Evolutionary conservation across 2,797 vertebrate species (phyloP).

Genomic region (Etheostoma nigrum): DNA sequence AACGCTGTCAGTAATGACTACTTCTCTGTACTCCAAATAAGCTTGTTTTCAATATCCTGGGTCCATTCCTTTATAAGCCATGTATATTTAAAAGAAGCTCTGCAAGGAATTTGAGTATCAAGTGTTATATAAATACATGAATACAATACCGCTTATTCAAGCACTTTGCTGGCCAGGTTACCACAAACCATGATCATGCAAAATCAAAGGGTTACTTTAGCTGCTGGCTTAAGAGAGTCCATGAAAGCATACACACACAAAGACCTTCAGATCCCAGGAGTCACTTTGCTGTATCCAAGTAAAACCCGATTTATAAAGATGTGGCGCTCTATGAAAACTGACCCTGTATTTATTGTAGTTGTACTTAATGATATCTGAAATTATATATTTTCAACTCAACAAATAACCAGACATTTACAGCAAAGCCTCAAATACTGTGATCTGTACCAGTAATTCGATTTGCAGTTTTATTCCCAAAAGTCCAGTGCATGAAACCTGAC

Average conservation of each 20-base stretch:
- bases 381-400: constrained; percentile 49
- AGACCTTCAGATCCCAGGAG: constrained; percentile 59
- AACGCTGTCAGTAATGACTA: constrained; percentile 53
- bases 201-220: constrained; percentile 63
- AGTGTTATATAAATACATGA: constrained; percentile 63
- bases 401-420: constrained; percentile 34
- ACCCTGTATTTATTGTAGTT: constrained; percentile 61
- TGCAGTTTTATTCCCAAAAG: constrained; percentile 11
- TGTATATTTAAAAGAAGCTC: constrained; percentile 56
- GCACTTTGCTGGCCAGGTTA: constrained; percentile 40
- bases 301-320: constrained; percentile 63
- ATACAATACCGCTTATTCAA: constrained; percentile 61
- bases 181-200: constrained; percentile 66
- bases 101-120: constrained; percentile 53
- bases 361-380: constrained; percentile 59
- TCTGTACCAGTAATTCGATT: constrained; percentile 15
- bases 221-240: constrained; percentile 51
- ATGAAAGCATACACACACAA: constrained; percentile 54
- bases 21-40: constrained; percentile 48
- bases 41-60: constrained; percentile 47
- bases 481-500: not conserved
- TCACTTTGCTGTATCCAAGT: constrained; percentile 63
- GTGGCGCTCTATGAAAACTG: constrained; percentile 53
- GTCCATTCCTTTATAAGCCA: constrained; percentile 41
- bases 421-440: constrained; percentile 16